Percentiles rank a stretch among this genome's conserved stretches.
Evolutionary conservation across 2,888 invertebrate genomes (phyloP).

Genomic region (Lasioglossum calceatum): DNA sequence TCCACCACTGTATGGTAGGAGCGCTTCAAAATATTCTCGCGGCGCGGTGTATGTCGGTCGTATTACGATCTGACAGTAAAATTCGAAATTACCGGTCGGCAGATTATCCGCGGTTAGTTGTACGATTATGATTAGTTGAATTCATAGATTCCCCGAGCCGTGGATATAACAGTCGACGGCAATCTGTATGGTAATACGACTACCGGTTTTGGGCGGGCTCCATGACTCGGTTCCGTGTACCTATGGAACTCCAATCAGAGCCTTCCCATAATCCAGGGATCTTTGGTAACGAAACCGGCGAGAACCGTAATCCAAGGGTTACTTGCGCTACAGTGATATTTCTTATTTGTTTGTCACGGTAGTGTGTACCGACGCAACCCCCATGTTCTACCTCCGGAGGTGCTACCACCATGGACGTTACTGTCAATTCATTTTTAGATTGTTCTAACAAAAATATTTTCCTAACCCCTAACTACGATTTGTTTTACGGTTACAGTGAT

Average conservation of each 20-base stretch:
- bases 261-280: constrained; percentile 68
- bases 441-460: not conserved
- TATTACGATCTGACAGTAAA: constrained; percentile 43
- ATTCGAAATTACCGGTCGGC: constrained; percentile 49
- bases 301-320: constrained; percentile 63
- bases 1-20: not conserved
- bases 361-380: not conserved
- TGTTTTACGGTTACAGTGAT: too few species aligned
- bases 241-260: constrained; percentile 69
- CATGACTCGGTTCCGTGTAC: constrained; percentile 68
- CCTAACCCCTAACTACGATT: too few species aligned
- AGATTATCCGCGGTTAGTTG: constrained; percentile 61
- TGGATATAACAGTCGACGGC: constrained; percentile 69
- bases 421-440: not conserved
- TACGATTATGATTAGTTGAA: constrained; percentile 69
- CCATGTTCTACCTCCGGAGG: not conserved
- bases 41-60: constrained; percentile 8
- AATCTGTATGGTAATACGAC: constrained; percentile 80
- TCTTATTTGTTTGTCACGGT: constrained; percentile 44
- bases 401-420: not conserved
- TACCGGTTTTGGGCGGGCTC: constrained; percentile 78
- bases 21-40: constrained; percentile 22
- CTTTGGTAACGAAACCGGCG: constrained; percentile 51
- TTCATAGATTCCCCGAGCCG: constrained; percentile 66
- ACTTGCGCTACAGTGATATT: constrained; percentile 53